A percentile compares a stretch with the other conserved stretches of the same genome.
Conservation (phyloP, 2,888 invertebrate species). For the Pseudococcus jackbeardsleyi region DNA sequence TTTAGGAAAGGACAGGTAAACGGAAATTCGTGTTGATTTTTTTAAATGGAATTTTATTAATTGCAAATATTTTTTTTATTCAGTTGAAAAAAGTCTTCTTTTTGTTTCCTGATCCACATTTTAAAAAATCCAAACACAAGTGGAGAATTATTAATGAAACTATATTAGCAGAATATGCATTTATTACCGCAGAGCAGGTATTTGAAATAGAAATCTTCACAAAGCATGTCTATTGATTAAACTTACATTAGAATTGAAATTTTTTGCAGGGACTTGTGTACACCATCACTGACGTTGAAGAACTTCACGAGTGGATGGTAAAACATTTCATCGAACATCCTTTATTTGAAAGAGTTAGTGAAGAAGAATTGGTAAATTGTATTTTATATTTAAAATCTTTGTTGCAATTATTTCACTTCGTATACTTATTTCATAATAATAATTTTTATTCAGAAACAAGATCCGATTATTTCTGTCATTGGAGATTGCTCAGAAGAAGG, state of each 20-base stretch:
- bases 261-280: constrained; percentile 85
- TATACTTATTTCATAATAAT: constrained; percentile 37
- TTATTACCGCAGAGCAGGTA: constrained; percentile 87
- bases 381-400: constrained; percentile 27
- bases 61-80: constrained; percentile 68
- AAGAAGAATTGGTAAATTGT: constrained; percentile 73
- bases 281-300: constrained; percentile 97
- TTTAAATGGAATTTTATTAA: background rate
- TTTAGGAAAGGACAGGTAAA: constrained; percentile 91
- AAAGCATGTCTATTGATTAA: background rate
- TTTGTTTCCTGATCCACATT: constrained; percentile 99
- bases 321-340: constrained; percentile 91
- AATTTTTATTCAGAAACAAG: constrained; percentile 76
- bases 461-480: constrained; percentile 90
- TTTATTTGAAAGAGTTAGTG: constrained; percentile 82
- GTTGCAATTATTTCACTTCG: background rate
- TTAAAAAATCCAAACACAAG: constrained; percentile 98
- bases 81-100: constrained; percentile 98
- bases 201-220: constrained; percentile 67
- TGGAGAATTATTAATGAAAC: constrained; percentile 98
- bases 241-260: constrained; percentile 12
- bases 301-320: constrained; percentile 97
- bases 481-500: constrained; percentile 97
- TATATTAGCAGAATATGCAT: constrained; percentile 96
- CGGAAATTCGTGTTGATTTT: background rate